Base-by-base conservation (phyloP, 1,140 invertebrate species). In the Drosophila tristis region DNA sequence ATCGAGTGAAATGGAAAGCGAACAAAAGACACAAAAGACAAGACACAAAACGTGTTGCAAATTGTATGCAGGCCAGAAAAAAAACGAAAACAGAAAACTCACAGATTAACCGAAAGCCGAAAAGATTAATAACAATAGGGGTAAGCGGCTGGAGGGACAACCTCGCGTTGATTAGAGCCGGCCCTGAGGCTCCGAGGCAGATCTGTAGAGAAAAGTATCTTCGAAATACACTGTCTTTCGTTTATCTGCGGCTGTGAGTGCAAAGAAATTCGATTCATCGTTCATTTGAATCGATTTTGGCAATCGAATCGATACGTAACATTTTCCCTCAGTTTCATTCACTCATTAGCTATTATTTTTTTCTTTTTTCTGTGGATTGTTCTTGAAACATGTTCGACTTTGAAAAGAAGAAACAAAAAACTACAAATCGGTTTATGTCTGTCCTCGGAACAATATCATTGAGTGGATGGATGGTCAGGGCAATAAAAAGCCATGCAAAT, bases 1-100 rank as follows among this genome's bases (percentile, higher is more conserved):
- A 23, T 50, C 25, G 42, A 66, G 65, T 75, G 80, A 85, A 85
- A 85, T 81, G 82, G 81, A 85, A 85, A 84, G 80, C 64, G 65
- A 25, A 76, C 35, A 25, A 62, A 54, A 44, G 62, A 70, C 65
- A 56, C 60, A 49, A 85, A 77, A 65, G 44, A 35, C 42, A 39
- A 44, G 49, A 35, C 42, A 64, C 39, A 56, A 84, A 76, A 80
- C 81, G 80, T 86, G 81, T 67, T 73, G 73, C 80, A 86, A 85
- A 85, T 85, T 80, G 81, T 74, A 64, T 74, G 71, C 71, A 84
- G 74, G 74, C 61, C 49, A 54, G 44, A 9, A 74, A 20, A 73
- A 42, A 58, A 55, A 53, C 43, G 4, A 51, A 44, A 50, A 29
- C 29, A 29, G 3, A 23, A 26, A 26, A 11, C 60, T 35, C 64